Conservation (phyloP, 1,140 invertebrate species). For the Heliconius himera region DNA sequence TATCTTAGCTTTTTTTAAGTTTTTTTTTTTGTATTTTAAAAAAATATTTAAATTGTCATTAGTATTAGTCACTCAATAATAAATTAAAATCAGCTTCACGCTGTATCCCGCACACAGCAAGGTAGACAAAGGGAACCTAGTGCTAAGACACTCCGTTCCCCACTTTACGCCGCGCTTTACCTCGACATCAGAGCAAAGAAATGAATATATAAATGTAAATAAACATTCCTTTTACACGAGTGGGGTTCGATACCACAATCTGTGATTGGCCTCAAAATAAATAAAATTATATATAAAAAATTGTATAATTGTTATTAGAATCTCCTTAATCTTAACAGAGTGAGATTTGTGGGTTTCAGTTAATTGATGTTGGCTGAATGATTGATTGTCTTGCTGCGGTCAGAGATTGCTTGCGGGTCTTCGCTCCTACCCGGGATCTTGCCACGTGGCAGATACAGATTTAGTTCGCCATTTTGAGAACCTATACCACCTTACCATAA, state of each 20-base stretch:
- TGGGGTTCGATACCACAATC: too few relatives aligned
- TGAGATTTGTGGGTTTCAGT: conserved; percentile 28
- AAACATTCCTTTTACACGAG: too few relatives aligned
- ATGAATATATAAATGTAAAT: too few relatives aligned
- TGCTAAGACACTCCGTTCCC: too few relatives aligned
- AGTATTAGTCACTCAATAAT: not conserved
- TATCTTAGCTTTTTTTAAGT: too few relatives aligned
- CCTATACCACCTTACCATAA: not conserved
- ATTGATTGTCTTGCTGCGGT: conserved; percentile 46
- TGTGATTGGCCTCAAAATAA: not conserved
- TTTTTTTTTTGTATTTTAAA: too few relatives aligned
- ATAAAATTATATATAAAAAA: not conserved
- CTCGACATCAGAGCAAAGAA: too few relatives aligned
- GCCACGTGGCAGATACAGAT: not conserved
- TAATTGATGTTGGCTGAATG: conserved; percentile 58
- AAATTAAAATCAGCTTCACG: too few relatives aligned
- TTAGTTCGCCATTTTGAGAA: not conserved
- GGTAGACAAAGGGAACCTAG: too few relatives aligned
- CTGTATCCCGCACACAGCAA: too few relatives aligned
- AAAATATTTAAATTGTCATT: too few relatives aligned
- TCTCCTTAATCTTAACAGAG: not conserved
- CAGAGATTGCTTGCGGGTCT: conserved; percentile 31
- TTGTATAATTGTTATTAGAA: not conserved
- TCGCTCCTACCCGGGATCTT: not conserved
- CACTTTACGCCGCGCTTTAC: too few relatives aligned